phyloP scores from a whole-genome alignment of 2,113 vertebrate species.

The Nanorana parkeri region DNA sequence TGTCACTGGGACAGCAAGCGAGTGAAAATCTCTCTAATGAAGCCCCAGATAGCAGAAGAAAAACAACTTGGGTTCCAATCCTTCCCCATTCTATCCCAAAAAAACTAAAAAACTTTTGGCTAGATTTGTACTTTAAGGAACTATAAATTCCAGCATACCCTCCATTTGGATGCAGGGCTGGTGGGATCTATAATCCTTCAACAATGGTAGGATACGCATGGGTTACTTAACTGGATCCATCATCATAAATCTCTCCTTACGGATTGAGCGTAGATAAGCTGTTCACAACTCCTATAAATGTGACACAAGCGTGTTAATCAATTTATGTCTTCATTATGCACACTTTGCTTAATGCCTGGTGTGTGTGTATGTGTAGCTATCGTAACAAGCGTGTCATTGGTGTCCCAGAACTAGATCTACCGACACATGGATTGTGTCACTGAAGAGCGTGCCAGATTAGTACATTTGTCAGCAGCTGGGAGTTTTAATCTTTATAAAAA shows the following conservation, averaged over 20 bases:
- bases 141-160: no score
- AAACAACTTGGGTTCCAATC: no score
- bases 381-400: conserved; percentile 39
- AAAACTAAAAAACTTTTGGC: no score
- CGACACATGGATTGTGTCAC: conserved; percentile 35
- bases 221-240: conserved; percentile 10
- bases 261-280: conserved; percentile 22
- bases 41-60: no score
- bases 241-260: conserved; percentile 29
- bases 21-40: no score
- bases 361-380: conserved; percentile 31
- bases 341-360: conserved; percentile 39
- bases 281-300: conserved; percentile 21
- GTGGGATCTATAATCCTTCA: no score
- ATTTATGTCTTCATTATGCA: conserved; percentile 44
- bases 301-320: conserved; percentile 42
- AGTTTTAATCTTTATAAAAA: not conserved
- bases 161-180: no score
- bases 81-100: no score
- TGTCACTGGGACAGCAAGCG: no score
- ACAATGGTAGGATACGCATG: not conserved
- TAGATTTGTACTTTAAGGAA: no score
- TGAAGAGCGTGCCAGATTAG: conserved; percentile 17
- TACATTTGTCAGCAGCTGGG: not conserved
- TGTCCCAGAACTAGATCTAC: conserved; percentile 11